Evolutionary conservation across 1,140 invertebrate genomes (phyloP).

Genomic region (Aricia agestis): DNA sequence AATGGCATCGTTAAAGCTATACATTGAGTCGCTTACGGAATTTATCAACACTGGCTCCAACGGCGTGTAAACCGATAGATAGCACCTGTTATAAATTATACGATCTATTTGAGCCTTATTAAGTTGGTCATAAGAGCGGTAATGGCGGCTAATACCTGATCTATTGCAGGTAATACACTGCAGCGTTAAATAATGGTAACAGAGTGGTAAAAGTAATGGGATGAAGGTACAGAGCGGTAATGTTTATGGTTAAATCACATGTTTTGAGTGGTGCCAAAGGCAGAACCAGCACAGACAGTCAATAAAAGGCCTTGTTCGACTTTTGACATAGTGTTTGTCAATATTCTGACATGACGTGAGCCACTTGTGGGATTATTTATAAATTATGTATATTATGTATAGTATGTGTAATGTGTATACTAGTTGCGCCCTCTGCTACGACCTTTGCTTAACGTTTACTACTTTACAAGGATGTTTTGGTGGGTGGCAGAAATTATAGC

Average conservation of each 20-base stretch:
- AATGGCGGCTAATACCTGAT: background rate
- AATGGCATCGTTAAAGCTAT: constrained; percentile 9
- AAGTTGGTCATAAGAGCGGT: background rate
- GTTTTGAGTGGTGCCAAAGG: background rate
- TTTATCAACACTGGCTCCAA: background rate
- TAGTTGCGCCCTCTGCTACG: no score
- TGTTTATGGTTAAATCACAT: background rate
- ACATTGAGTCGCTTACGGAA: background rate
- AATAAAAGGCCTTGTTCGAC: no score
- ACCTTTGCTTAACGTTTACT: no score
- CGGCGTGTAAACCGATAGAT: background rate
- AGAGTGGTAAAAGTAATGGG: background rate
- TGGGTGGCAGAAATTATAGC: no score
- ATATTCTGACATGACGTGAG: no score
- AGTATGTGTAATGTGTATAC: no score
- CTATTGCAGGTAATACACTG: background rate
- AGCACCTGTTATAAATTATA: constrained; percentile 5
- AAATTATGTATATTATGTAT: no score
- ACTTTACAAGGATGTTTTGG: no score
- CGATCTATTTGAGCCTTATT: constrained; percentile 6
- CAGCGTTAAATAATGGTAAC: background rate
- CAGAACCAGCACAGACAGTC: no score
- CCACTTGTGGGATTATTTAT: no score
- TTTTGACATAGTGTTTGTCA: no score
- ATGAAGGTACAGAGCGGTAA: no score